These are phyloP conservation scores for Bradynema listronoti DNA, from an alignment of 1,140 invertebrate species.

Conservation along the genomic window DNA sequence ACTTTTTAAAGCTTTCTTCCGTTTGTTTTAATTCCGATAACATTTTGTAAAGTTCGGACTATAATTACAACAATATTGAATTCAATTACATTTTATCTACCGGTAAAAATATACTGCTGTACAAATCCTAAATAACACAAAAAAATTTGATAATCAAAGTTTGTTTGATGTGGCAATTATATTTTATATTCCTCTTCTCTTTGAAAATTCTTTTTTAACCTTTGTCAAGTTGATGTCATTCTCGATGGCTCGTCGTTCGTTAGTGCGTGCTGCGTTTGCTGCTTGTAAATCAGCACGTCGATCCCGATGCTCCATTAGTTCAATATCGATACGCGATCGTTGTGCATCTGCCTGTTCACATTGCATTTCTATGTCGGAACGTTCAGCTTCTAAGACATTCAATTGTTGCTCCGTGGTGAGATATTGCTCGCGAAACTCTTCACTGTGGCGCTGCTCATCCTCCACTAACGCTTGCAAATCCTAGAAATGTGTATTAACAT, in stretches of 20 bases:
- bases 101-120: constrained; percentile 95
- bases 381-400: constrained; percentile 56
- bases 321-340: constrained; percentile 82
- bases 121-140: constrained; percentile 57
- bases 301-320: constrained; percentile 88
- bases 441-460: constrained; percentile 38
- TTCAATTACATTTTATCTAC: constrained; percentile 77
- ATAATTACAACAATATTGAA: constrained; percentile 62
- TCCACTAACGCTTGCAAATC: constrained; percentile 19
- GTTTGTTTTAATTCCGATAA: constrained; percentile 36
- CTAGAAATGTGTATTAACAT: neutral
- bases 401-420: constrained; percentile 39
- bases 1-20: constrained; percentile 60
- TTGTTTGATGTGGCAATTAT: neutral
- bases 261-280: constrained; percentile 79
- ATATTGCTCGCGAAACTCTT: constrained; percentile 41
- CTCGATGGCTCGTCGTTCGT: constrained; percentile 95
- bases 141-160: neutral
- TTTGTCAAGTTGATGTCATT: constrained; percentile 90
- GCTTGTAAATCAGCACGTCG: constrained; percentile 86
- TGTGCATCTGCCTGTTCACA: constrained; percentile 63
- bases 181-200: neutral
- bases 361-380: constrained; percentile 34
- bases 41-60: constrained; percentile 43
- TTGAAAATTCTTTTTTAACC: constrained; percentile 59